A percentile compares a stretch with the other conserved stretches of the same genome.
phyloP scores from a whole-genome alignment of 2,888 invertebrate species.

The Cancer borealis region DNA sequence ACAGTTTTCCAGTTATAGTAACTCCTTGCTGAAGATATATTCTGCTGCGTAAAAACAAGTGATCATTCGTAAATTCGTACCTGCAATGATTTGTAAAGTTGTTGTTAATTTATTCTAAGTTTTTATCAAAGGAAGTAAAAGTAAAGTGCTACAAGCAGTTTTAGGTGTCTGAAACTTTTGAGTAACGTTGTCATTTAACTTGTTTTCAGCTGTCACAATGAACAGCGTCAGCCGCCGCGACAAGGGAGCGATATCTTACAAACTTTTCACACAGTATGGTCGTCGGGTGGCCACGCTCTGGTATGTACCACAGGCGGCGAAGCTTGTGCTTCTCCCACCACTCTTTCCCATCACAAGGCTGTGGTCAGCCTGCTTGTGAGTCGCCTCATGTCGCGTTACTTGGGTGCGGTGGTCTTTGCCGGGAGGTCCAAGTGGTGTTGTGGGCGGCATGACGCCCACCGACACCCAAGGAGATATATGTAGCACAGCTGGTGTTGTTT shows the following conservation, averaged over 20 bases:
- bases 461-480: background rate
- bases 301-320: too few species aligned
- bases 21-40: background rate
- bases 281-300: background rate
- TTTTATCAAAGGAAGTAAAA: background rate
- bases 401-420: background rate
- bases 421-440: background rate
- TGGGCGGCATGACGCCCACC: background rate
- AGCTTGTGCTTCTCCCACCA: too few species aligned
- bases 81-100: background rate
- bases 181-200: background rate
- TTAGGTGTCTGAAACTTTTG: background rate
- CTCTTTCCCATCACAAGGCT: background rate
- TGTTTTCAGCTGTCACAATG: background rate
- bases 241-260: background rate
- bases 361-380: conserved; percentile 13
- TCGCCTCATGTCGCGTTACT: background rate
- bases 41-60: background rate
- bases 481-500: background rate
- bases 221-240: background rate
- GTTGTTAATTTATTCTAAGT: background rate
- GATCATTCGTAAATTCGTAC: background rate
- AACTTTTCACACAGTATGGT: conserved; percentile 8
- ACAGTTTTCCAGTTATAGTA: background rate
- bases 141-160: background rate